Conservation (phyloP, 2,888 invertebrate species). For the Drosophila antonietae region DNA sequence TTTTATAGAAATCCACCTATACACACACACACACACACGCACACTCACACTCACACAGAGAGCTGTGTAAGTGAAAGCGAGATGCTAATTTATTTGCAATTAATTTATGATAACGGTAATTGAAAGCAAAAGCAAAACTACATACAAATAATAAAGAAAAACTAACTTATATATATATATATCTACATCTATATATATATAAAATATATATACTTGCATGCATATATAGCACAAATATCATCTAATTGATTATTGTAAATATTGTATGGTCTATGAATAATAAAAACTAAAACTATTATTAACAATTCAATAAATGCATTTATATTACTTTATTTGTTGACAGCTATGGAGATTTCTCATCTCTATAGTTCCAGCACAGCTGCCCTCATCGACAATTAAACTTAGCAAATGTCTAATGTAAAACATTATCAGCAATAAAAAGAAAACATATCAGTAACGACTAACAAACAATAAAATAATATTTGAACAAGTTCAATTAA, state of each 20-base stretch:
- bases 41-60: constrained; percentile 11
- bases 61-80: constrained; percentile 25
- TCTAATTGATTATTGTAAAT: constrained; percentile 72
- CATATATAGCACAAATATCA: constrained; percentile 58
- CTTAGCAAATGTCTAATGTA: constrained; percentile 2
- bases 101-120: constrained; percentile 35
- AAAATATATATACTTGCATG: constrained; percentile 25
- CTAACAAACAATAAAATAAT: constrained; percentile 12
- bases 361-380: not conserved
- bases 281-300: constrained; percentile 40
- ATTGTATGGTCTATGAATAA: constrained; percentile 62
- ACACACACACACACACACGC: not conserved
- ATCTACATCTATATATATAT: not conserved
- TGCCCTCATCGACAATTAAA: not conserved
- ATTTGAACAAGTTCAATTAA: not conserved
- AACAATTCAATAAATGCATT: constrained; percentile 9
- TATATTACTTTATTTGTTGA: not conserved
- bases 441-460: constrained; percentile 13
- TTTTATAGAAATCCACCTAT: constrained; percentile 13
- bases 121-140: constrained; percentile 24
- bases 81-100: constrained; percentile 56
- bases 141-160: constrained; percentile 34
- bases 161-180: constrained; percentile 17
- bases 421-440: constrained; percentile 16
- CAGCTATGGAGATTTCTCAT: too few relatives aligned